Evolutionary conservation across 1,140 invertebrate genomes (phyloP).

Genomic region (Meteorus sp.): DNA sequence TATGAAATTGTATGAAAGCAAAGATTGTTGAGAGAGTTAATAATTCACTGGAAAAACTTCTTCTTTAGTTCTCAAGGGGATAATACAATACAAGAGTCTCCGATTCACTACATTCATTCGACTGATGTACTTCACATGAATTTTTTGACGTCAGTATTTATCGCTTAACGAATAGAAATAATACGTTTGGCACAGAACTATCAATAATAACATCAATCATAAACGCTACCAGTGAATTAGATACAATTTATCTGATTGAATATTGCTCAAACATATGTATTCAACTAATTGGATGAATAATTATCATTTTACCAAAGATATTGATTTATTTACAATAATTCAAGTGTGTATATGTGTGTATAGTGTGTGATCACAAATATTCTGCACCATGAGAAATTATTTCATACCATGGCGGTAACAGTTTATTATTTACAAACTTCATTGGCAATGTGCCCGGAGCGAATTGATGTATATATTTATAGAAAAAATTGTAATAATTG

Average conservation of each 20-base stretch:
- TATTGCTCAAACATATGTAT: neutral
- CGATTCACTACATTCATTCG: no score
- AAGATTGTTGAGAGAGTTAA: slow-evolving; percentile 1
- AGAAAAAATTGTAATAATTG: neutral
- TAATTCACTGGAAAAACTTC: neutral
- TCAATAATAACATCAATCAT: neutral
- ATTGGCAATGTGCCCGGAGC: neutral
- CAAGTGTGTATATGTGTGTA: neutral
- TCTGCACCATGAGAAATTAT: neutral
- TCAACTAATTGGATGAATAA: neutral
- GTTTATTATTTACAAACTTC: neutral
- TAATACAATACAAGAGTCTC: no score
- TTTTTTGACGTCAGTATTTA: no score
- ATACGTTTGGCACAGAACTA: neutral
- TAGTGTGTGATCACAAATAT: neutral
- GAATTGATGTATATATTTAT: neutral
- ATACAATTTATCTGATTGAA: neutral
- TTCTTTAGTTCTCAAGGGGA: no score
- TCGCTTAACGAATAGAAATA: no score
- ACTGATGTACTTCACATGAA: no score
- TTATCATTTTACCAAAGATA: neutral
- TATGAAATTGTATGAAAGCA: slow-evolving; percentile 28
- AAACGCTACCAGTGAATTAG: neutral
- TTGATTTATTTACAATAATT: neutral
- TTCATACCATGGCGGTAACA: neutral